These are phyloP conservation scores for Cololabis saira DNA, from an alignment of 2,113 vertebrate genomes.

Conservation along the genomic window DNA sequence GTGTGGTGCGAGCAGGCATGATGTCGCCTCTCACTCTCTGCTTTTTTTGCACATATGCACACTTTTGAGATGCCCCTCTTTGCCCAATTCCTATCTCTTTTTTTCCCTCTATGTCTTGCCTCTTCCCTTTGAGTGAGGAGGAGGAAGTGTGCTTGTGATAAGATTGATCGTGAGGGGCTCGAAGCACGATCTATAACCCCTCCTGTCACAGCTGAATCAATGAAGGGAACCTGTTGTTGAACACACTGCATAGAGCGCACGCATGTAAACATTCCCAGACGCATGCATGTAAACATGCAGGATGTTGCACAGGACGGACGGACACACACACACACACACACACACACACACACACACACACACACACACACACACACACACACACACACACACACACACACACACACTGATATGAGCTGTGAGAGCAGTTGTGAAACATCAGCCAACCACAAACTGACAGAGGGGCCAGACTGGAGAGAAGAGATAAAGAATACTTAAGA, in stretches of 20 bases:
- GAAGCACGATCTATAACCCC: conserved; percentile 69
- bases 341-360: too few species aligned
- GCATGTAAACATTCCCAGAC: conserved; percentile 7
- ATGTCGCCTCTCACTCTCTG: conserved; percentile 5
- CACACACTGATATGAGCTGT: conserved; percentile 54
- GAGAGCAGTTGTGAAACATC: conserved; percentile 70
- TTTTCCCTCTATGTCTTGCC: conserved; percentile 11
- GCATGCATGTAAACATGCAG: neutral
- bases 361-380: neutral
- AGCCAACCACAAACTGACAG: conserved; percentile 79
- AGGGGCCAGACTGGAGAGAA: conserved; percentile 51
- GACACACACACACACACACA: too few species aligned
- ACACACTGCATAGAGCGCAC: conserved; percentile 35
- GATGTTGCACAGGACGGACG: neutral
- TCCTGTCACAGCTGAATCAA: conserved; percentile 60
- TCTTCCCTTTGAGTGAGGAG: conserved; percentile 21
- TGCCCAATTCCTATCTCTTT: neutral
- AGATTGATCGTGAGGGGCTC: conserved; percentile 60
- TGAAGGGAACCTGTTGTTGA: conserved; percentile 45
- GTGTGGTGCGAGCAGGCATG: conserved; percentile 27
- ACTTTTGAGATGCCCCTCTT: conserved; percentile 3
- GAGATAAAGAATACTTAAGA: conserved; percentile 62
- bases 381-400: conserved; percentile 7
- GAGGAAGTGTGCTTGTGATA: conserved; percentile 63
- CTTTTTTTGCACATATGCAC: neutral